These are phyloP conservation scores for Volucella inflata DNA, from an alignment of 2,888 invertebrate species.

Conservation along the genomic window DNA sequence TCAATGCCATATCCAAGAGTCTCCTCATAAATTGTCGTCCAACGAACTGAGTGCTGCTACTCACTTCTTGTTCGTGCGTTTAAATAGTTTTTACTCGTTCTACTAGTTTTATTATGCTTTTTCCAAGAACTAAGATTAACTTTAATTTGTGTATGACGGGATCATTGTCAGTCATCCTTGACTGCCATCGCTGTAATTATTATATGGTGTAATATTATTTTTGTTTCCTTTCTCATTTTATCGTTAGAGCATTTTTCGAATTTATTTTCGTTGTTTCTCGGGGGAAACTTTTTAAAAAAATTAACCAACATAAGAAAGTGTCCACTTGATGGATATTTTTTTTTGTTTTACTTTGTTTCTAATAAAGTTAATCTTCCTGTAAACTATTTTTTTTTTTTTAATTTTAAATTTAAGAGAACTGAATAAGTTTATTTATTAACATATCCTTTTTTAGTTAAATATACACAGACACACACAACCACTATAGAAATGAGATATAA, in stretches of 20 bases:
- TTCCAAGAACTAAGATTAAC: conserved; percentile 49
- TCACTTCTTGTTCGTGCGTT: conserved; percentile 68
- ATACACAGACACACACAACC: conserved; percentile 12
- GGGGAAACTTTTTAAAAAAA: conserved; percentile 60
- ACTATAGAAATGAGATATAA: conserved; percentile 2
- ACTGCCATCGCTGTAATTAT: conserved; percentile 4
- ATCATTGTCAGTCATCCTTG: neutral
- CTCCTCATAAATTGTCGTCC: conserved; percentile 70
- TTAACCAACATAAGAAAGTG: neutral
- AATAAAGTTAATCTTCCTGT: conserved; percentile 54
- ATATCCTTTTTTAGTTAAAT: conserved; percentile 70
- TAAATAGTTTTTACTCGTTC: conserved; percentile 61
- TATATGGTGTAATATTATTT: too few species aligned
- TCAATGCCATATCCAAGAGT: conserved; percentile 72
- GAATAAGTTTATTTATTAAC: conserved; percentile 64
- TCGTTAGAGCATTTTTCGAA: conserved; percentile 20
- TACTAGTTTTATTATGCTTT: conserved; percentile 49
- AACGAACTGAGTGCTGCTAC: conserved; percentile 70
- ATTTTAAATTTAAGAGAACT: conserved; percentile 50
- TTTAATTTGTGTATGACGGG: conserved; percentile 42
- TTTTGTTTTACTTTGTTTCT: conserved; percentile 11
- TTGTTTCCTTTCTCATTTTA: conserved; percentile 19
- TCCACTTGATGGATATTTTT: neutral
- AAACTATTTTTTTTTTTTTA: conserved; percentile 20
- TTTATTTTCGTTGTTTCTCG: conserved; percentile 68